Evolutionary conservation across 2,113 vertebrate species (phyloP).

Genomic region (Dolichotis patagonum): DNA sequence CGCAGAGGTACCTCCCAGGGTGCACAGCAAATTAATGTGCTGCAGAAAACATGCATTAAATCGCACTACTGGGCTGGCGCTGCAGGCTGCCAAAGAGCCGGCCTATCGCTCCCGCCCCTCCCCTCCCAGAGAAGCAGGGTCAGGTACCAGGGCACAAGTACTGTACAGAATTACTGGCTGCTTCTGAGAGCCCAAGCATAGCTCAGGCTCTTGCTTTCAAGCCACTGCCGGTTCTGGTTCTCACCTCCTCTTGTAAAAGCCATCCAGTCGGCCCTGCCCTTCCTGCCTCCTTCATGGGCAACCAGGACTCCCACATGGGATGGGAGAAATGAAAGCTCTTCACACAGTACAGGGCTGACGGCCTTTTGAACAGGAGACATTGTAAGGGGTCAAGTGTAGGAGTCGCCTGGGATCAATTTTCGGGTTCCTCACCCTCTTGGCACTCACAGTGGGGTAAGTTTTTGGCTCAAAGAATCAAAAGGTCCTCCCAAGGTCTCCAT

Average conservation of each 20-base stretch:
- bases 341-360: rapidly evolving
- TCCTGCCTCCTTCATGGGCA: neutral
- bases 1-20: constrained; percentile 50
- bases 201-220: neutral
- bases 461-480: neutral
- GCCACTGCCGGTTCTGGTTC: neutral
- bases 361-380: neutral
- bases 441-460: neutral
- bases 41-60: constrained; percentile 49
- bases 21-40: constrained; percentile 64
- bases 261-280: neutral
- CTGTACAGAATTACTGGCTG: neutral
- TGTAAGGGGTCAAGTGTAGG: rapidly evolving
- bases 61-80: neutral
- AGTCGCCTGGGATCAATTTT: neutral
- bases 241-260: neutral
- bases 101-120: neutral
- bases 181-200: neutral
- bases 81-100: neutral
- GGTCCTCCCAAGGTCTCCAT: neutral
- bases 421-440: neutral
- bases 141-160: neutral
- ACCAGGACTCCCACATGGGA: neutral
- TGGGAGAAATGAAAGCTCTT: neutral
- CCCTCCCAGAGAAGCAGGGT: neutral